Percentiles rank a stretch among this genome's conserved stretches.
Conservation (phyloP, 2,113 vertebrate genomes). For the Alouatta palliata region DNA sequence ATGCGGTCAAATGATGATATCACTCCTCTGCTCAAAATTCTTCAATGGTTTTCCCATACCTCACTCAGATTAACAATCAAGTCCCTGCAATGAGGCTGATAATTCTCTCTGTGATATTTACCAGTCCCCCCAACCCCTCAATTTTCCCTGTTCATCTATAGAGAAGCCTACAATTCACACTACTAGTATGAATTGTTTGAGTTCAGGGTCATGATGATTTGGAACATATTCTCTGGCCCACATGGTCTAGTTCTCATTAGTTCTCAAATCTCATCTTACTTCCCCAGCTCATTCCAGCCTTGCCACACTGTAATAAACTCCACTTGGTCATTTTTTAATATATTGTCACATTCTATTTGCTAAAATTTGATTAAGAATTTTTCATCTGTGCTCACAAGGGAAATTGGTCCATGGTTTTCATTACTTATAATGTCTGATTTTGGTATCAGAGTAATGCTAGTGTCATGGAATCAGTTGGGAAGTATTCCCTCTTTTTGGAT, state of each 20-base stretch:
- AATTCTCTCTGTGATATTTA: neutral
- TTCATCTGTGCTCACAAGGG: neutral
- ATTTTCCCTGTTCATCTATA: neutral
- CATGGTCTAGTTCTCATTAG: neutral
- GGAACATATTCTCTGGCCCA: neutral
- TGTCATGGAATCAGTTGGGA: neutral
- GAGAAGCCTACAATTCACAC: neutral
- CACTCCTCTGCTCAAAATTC: neutral
- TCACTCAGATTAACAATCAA: neutral
- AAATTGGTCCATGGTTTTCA: neutral
- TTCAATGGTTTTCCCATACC: neutral
- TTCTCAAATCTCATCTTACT: neutral
- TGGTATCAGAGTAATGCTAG: neutral
- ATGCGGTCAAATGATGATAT: neutral
- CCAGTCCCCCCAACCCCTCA: rapidly evolving
- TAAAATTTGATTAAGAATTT: neutral
- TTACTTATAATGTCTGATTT: neutral
- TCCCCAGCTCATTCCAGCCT: neutral
- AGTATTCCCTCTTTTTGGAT: neutral
- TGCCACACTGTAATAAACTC: neutral
- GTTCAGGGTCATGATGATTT: neutral
- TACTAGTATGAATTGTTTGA: neutral
- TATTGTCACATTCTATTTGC: neutral
- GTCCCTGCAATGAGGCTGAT: neutral
- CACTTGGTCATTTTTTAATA: neutral